Percentiles rank a stretch among this genome's conserved stretches.
Conservation (phyloP, 1,140 invertebrate genomes). For the Parapsyche elsis region DNA sequence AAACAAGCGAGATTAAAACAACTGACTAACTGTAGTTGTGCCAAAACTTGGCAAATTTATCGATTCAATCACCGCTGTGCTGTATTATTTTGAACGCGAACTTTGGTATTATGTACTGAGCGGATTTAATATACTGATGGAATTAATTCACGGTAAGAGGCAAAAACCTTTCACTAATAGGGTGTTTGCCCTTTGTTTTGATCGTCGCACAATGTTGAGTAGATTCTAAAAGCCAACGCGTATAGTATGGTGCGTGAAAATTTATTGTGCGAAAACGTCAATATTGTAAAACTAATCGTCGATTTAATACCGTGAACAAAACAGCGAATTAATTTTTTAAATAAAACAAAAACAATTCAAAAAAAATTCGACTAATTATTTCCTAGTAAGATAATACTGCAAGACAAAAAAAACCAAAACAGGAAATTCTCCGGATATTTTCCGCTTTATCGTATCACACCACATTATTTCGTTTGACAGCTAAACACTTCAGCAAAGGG, state of each 20-base stretch:
- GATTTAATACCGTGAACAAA: neutral
- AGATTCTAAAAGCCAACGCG: neutral
- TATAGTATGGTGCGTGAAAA: neutral
- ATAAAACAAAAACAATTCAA: no score
- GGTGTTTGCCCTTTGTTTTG: slow-evolving; percentile 4
- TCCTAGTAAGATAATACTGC: no score
- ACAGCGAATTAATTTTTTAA: no score
- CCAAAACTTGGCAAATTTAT: neutral
- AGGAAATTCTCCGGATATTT: no score
- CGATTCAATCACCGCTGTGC: neutral
- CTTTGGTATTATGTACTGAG: neutral
- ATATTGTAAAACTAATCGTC: neutral
- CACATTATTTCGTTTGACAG: no score
- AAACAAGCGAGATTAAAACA: no score
- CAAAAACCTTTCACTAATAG: slow-evolving; percentile 11
- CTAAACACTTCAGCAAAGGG: no score
- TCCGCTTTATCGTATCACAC: no score
- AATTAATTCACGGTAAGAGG: slow-evolving; percentile 1
- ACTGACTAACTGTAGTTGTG: neutral
- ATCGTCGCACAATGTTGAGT: neutral
- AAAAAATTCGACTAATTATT: no score
- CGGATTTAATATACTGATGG: neutral
- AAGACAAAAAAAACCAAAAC: no score
- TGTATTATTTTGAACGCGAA: neutral
- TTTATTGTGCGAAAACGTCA: neutral